Conservation (phyloP, 1,140 invertebrate species). For the Hypsibius dujardini region DNA sequence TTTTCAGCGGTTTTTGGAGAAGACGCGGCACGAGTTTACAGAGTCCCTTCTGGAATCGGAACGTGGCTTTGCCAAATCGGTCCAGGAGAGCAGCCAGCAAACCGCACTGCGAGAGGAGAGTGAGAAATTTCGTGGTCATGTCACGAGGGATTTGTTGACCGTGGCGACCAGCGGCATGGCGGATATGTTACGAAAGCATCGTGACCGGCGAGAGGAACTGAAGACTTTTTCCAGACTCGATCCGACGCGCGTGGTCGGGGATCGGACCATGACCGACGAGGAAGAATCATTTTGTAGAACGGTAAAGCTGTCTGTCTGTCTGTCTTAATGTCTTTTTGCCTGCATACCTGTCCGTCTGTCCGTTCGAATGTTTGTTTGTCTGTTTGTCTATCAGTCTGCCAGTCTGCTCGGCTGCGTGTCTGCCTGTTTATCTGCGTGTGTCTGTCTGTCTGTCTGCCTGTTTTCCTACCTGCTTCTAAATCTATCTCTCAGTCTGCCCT, state of each 20-base stretch:
- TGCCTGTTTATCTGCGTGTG: neutral
- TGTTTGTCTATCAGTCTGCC: no score
- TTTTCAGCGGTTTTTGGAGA: no score
- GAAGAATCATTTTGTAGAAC: neutral
- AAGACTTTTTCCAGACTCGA: neutral
- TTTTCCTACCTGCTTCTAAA: neutral
- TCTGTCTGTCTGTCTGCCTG: neutral
- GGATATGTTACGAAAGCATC: neutral
- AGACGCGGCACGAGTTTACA: neutral
- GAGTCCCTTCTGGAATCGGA: neutral
- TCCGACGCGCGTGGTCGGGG: neutral
- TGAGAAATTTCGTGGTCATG: neutral
- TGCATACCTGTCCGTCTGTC: no score
- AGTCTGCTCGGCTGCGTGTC: neutral
- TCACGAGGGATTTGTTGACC: neutral
- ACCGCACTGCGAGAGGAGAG: neutral
- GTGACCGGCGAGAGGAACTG: neutral
- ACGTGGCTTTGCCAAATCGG: neutral
- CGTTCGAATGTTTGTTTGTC: no score
- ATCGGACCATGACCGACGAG: neutral
- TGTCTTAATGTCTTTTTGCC: no score
- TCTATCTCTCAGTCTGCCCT: no score
- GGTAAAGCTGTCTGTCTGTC: neutral
- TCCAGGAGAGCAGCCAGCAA: neutral
- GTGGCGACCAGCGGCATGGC: neutral